phyloP scores from a whole-genome alignment of 2,113 vertebrate genomes.

The Mirounga angustirostris region DNA sequence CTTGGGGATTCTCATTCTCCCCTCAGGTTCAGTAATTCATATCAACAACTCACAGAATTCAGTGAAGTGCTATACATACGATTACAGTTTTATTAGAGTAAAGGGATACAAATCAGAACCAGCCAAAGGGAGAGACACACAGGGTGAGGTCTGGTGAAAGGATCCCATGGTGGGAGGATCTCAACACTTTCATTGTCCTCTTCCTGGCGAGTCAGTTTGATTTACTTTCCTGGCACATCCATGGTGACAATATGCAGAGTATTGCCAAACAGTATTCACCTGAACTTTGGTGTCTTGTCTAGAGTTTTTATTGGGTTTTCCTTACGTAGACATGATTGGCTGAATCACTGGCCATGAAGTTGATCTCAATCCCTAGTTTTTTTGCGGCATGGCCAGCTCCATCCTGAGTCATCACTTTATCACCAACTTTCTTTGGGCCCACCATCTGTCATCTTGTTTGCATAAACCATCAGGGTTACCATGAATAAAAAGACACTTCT shows the following conservation, averaged over 20 bases:
- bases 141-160: neutral
- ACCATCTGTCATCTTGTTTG: neutral
- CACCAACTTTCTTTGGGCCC: neutral
- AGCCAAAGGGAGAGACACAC: neutral
- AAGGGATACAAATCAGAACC: neutral
- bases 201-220: neutral
- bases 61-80: neutral
- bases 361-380: neutral
- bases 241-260: neutral
- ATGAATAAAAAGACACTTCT: neutral
- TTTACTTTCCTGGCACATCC: neutral
- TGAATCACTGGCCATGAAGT: neutral
- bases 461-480: neutral
- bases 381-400: neutral
- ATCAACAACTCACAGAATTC: neutral
- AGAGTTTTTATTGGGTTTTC: neutral
- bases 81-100: neutral
- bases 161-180: neutral
- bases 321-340: neutral
- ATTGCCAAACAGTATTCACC: neutral
- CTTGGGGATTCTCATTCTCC: neutral
- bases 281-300: neutral
- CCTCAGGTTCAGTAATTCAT: neutral
- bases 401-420: neutral
- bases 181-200: neutral